A percentile compares a stretch with the other conserved stretches of the same genome.
Evolutionary conservation across 2,888 invertebrate species (phyloP).

Genomic region (Gastrophysa polygoni): DNA sequence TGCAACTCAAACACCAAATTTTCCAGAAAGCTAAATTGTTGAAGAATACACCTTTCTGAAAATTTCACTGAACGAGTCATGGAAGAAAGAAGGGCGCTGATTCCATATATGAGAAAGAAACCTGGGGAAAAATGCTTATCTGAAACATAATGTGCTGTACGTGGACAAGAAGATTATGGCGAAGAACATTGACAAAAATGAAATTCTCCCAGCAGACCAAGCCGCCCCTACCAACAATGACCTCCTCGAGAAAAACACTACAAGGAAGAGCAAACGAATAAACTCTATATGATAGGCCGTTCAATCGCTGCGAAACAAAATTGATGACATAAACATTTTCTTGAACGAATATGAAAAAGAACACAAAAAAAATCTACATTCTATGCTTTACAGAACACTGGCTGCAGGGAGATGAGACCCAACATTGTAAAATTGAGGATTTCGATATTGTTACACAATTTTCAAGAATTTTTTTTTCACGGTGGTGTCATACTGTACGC

Average conservation of each 20-base stretch:
- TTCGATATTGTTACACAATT: conserved; percentile 1
- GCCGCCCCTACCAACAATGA: not conserved
- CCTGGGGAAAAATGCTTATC: not conserved
- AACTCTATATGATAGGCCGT: not conserved
- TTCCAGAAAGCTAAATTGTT: not conserved
- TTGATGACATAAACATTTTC: too few species aligned
- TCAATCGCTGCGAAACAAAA: too few species aligned
- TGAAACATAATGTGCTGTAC: conserved; percentile 1
- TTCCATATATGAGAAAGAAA: not conserved
- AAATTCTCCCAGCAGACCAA: not conserved
- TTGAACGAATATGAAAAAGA: too few species aligned
- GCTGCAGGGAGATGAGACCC: conserved; percentile 5
- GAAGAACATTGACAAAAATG: not conserved
- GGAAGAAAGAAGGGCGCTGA: conserved; percentile 3
- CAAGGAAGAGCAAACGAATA: conserved; percentile 2
- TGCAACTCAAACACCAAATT: conserved; percentile 7
- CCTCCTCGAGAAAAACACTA: not conserved
- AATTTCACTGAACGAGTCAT: conserved; percentile 6
- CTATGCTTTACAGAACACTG: not conserved
- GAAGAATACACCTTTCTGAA: not conserved
- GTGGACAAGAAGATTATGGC: conserved; percentile 4
- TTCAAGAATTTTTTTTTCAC: not conserved
- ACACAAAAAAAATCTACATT: too few species aligned
- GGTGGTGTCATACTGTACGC: not conserved
- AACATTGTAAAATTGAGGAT: conserved; percentile 4